Conservation (phyloP, 2,888 invertebrate species). For the Tachystola acroxantha region DNA sequence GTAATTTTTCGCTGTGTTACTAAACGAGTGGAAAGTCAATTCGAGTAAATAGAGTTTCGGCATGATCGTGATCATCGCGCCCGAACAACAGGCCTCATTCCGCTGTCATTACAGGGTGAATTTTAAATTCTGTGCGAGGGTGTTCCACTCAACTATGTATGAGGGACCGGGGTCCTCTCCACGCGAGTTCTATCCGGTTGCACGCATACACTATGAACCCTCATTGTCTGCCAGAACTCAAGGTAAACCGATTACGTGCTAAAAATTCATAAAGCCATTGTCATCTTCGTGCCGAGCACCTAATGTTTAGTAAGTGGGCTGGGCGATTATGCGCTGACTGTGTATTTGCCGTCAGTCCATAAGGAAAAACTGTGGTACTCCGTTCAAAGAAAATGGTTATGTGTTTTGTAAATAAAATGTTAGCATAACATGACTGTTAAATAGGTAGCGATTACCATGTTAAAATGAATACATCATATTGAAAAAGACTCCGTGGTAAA, state of each 20-base stretch:
- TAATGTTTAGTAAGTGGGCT: slow-evolving; percentile 50
- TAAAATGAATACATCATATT: slow-evolving; percentile 36
- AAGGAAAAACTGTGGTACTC: slow-evolving; percentile 18
- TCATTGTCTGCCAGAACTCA: slow-evolving; percentile 55
- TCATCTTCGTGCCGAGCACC: slow-evolving; percentile 44
- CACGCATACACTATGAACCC: slow-evolving; percentile 55
- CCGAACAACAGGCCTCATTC: slow-evolving; percentile 54
- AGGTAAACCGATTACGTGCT: slow-evolving; percentile 67
- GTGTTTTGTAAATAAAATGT: background rate
- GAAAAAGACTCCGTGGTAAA: slow-evolving; percentile 60
- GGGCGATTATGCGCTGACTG: slow-evolving; percentile 31
- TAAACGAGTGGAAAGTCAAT: slow-evolving; percentile 12
- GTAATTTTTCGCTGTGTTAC: slow-evolving; percentile 23
- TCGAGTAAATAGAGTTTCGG: background rate
- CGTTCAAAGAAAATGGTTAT: background rate
- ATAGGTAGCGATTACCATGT: slow-evolving; percentile 14
- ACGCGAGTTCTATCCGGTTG: slow-evolving; percentile 52
- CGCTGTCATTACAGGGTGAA: slow-evolving; percentile 60
- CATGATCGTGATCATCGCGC: slow-evolving; percentile 37
- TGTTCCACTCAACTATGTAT: slow-evolving; percentile 68
- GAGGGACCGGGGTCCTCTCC: slow-evolving; percentile 49
- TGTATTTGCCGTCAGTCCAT: slow-evolving; percentile 24
- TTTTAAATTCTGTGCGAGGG: slow-evolving; percentile 61
- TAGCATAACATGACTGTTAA: background rate
- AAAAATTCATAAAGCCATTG: slow-evolving; percentile 67